phyloP scores from a whole-genome alignment of 2,113 vertebrate genomes.

The Sitta europaea region DNA sequence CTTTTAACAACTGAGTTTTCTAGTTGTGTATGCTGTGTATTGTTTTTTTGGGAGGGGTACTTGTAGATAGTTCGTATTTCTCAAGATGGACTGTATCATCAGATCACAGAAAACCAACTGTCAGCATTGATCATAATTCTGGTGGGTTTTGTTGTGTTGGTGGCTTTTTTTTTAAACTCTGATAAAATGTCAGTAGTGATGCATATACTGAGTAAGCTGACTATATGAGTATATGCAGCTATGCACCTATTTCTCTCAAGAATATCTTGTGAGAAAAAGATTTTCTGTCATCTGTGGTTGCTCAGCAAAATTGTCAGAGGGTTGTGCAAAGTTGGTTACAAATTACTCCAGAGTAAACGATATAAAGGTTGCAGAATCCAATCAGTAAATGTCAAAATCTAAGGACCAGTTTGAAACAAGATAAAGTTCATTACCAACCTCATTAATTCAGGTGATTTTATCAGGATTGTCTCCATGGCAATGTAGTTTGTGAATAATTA shows the following conservation, averaged over 20 bases:
- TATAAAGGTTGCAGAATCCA: constrained; percentile 29
- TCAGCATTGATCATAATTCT: neutral
- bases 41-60: neutral
- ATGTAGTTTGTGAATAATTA: constrained; percentile 19
- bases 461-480: constrained; percentile 19
- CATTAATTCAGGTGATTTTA: constrained; percentile 55
- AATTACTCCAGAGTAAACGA: neutral
- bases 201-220: neutral
- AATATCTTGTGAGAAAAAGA: neutral
- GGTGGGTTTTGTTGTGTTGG: neutral
- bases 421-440: constrained; percentile 36
- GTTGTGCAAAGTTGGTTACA: neutral
- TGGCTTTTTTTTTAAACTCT: neutral
- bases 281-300: neutral
- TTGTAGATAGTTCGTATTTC: neutral
- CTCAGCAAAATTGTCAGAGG: neutral
- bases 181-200: neutral
- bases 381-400: constrained; percentile 33
- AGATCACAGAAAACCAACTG: neutral
- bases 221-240: neutral
- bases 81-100: neutral
- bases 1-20: neutral
- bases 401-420: constrained; percentile 31
- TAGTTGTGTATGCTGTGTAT: neutral
- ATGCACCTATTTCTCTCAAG: neutral